Evolutionary conservation across 2,797 vertebrate species (phyloP), one percentile per base, ranked within the genome.

Genomic region (Dryobates pubescens): DNA sequence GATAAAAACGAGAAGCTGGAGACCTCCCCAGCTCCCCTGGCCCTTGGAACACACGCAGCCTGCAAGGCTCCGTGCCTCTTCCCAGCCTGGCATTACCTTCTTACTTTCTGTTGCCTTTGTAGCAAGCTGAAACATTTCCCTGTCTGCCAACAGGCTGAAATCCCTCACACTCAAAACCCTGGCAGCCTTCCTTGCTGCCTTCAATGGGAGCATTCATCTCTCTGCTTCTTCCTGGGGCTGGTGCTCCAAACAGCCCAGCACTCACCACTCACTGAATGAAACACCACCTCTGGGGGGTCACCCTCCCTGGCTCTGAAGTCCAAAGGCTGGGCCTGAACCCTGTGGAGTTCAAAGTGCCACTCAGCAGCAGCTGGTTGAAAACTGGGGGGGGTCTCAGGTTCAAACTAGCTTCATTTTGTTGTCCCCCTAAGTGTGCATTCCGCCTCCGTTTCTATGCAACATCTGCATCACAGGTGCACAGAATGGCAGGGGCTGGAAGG

Each of bases 301-400:
- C 67, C 43, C 10, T 65, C 49, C 64, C 81, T 56, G 75, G 53
- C 78, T 59, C 34, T 3, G 57, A 82, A 79, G 47, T 63, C 89
- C 89, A 64, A 78, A 64, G 79, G 84, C 68, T 7, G 62, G 2
- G 0, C 32, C 78, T 20, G 30, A 16, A 56, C 70, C 70, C 87
- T 1, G 26, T 45, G 26, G 73, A 94, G 92, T 51, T 90, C 82
- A 10, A n/a, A 41, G 29, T 61, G 41, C 7, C 13, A 53, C 71
- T 83, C 34, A 45, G 92, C 90, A 88, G 87, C 63, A 89, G 84
- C 90, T 96, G 93, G 84, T 75, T 92, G 90, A 70, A 82, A 94
- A 89, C 87, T 90, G 62, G 68, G 61, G 80, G 78, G 45, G 38
- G 38, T 87, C 82, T 92, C 70, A 61, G 88, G 82, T 68, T 91